These are phyloP conservation scores for Heliocidaris tuberculata DNA, from an alignment of 35 echinoderm and acorn worm genomes.

Conservation along the genomic window DNA sequence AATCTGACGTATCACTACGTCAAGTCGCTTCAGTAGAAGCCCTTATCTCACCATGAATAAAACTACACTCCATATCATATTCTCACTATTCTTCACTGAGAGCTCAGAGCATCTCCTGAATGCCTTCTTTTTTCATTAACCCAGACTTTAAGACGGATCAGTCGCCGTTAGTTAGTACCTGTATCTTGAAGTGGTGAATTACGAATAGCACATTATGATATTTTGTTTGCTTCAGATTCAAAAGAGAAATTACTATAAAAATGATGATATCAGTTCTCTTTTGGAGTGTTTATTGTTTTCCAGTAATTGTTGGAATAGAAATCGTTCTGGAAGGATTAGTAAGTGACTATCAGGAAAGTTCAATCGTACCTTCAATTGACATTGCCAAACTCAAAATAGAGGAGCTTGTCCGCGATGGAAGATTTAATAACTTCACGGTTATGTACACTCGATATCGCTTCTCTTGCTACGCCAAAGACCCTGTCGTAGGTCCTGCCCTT, in stretches of 20 bases:
- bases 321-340: background rate
- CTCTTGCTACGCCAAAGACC: background rate
- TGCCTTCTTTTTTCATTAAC: too few species aligned
- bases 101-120: too few species aligned
- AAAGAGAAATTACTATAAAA: background rate
- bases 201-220: background rate
- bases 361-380: constrained; percentile 21
- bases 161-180: too few species aligned
- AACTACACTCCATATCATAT: too few species aligned
- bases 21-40: too few species aligned
- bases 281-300: background rate
- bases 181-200: background rate
- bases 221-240: background rate
- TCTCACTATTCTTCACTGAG: too few species aligned
- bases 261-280: background rate
- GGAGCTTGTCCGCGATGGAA: background rate
- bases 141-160: too few species aligned
- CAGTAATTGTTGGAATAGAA: background rate
- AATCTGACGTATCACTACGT: too few species aligned
- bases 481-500: background rate
- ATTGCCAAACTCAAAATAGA: constrained; percentile 2
- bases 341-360: background rate
- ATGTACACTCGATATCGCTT: background rate
- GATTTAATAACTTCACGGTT: background rate
- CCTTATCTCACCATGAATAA: too few species aligned